Percentiles rank a stretch among this genome's conserved stretches.
Conservation (phyloP, 1,140 invertebrate genomes). For the Sycophaga agraensis region DNA sequence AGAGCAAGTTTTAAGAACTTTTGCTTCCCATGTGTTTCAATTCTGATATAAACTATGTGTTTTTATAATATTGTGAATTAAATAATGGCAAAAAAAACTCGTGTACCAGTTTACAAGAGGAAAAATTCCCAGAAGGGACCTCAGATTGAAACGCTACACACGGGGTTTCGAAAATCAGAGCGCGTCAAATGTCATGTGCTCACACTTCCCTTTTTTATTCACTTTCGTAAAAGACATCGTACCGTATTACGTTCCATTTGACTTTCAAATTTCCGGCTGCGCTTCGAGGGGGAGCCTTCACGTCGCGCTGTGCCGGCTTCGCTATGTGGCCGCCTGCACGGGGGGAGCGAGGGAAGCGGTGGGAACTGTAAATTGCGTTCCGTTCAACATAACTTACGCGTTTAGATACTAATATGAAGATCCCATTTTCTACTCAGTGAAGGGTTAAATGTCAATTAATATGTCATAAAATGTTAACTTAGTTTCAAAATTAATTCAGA, state of each 20-base stretch:
- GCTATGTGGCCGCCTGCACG: background rate
- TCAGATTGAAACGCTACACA: background rate
- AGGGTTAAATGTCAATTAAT: too few species aligned
- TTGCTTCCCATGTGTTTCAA: too few species aligned
- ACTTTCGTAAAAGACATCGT: conserved; percentile 16
- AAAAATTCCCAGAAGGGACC: background rate
- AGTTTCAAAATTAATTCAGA: too few species aligned
- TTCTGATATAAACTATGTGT: too few species aligned
- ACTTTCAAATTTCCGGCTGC: conserved; percentile 28
- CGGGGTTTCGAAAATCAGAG: conserved; percentile 2
- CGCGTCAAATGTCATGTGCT: background rate
- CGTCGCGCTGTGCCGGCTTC: background rate
- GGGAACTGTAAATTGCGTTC: conserved; percentile 15
- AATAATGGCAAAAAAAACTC: background rate
- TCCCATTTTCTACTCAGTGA: too few species aligned
- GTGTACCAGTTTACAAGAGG: background rate
- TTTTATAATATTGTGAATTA: too few species aligned
- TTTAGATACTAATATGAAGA: too few species aligned
- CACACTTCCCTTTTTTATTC: background rate
- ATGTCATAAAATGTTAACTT: too few species aligned
- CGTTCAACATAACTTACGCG: conserved; percentile 27
- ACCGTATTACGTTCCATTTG: conserved; percentile 20
- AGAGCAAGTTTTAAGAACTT: too few species aligned
- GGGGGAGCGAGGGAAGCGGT: background rate
- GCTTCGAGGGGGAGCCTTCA: conserved; percentile 21